Conservation (phyloP, 2,888 invertebrate genomes). For the Dione vanillae region DNA sequence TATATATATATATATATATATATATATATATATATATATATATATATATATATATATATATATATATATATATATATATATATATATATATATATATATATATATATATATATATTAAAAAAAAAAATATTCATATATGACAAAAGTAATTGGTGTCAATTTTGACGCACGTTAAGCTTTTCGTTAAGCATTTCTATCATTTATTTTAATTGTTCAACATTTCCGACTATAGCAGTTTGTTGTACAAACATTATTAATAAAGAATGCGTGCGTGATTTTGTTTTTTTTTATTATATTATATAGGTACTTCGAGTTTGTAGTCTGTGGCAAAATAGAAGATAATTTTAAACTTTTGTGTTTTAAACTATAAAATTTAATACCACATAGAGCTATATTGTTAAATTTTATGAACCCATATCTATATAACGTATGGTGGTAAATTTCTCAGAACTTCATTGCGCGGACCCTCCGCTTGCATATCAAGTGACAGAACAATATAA, state of each 20-base stretch:
- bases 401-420: conserved; percentile 27
- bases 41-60: too few relatives aligned
- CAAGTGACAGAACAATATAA: conserved; percentile 31
- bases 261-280: neutral
- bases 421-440: conserved; percentile 29
- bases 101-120: conserved; percentile 26
- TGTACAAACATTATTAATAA: conserved; percentile 3
- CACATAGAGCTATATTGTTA: conserved; percentile 21
- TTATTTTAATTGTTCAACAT: conserved; percentile 3
- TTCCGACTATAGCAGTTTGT: conserved; percentile 24
- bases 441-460: conserved; percentile 30
- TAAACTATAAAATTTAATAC: conserved; percentile 26
- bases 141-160: conserved; percentile 44
- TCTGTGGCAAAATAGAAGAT: conserved; percentile 5
- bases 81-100: neutral
- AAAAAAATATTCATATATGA: too few relatives aligned
- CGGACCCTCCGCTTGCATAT: conserved; percentile 33
- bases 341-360: conserved; percentile 3
- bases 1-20: too few relatives aligned
- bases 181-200: conserved; percentile 29
- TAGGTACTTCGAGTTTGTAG: neutral
- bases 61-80: too few relatives aligned
- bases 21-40: too few relatives aligned
- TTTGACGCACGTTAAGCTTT: conserved; percentile 40
- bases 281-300: neutral